Evolutionary conservation across 2,113 vertebrate species (phyloP).

Genomic region (Oncorhynchus gorbuscha): DNA sequence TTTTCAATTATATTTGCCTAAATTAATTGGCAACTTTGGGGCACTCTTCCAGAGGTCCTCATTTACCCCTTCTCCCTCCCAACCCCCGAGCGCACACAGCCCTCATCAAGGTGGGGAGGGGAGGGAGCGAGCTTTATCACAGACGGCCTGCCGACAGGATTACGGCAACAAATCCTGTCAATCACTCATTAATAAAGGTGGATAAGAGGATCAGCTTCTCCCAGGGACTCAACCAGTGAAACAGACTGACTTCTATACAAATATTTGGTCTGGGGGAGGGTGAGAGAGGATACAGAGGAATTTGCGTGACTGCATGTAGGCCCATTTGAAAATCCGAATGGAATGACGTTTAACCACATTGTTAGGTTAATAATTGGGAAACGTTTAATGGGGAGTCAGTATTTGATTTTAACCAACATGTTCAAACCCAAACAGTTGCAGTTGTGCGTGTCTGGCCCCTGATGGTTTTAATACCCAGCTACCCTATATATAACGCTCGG

Average conservation of each 20-base stretch:
- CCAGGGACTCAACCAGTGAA: background rate
- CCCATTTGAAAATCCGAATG: background rate
- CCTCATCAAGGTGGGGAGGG: no score
- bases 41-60: background rate
- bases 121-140: constrained; percentile 33
- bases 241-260: background rate
- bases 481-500: background rate
- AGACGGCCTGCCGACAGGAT: constrained; percentile 26
- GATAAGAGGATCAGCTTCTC: constrained; percentile 39
- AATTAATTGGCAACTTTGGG: background rate
- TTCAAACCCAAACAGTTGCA: background rate
- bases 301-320: background rate
- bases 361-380: background rate
- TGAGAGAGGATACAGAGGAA: background rate
- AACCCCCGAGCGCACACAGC: background rate
- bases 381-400: background rate
- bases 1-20: background rate
- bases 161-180: constrained; percentile 40
- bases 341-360: background rate
- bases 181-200: constrained; percentile 39
- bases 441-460: background rate
- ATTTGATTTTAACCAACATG: background rate
- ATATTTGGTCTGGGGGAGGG: background rate
- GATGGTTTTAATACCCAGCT: background rate
- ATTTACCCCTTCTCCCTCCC: background rate